These are phyloP conservation scores for Nannobrachium achirus DNA, from an alignment of 2,113 vertebrate species.

Conservation along the genomic window DNA sequence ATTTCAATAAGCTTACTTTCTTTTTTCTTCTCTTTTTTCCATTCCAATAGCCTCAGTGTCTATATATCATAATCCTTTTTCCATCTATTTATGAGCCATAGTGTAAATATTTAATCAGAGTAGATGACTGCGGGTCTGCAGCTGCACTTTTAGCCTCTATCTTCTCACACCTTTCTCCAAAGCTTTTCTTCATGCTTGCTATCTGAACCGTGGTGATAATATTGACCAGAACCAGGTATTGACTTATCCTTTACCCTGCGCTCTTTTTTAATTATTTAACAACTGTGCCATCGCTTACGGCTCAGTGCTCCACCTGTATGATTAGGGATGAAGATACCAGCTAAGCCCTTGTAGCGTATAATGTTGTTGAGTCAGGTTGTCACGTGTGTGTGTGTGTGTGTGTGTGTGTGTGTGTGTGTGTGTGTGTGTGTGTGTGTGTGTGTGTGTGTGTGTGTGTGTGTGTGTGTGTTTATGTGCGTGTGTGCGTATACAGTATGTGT, in stretches of 20 bases:
- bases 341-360: slow-evolving; percentile 50
- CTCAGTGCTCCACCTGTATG: slow-evolving; percentile 36
- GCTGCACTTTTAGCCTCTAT: slow-evolving; percentile 53
- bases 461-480: background rate
- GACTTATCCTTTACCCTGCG: slow-evolving; percentile 35
- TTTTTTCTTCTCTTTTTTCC: slow-evolving; percentile 14
- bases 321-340: slow-evolving; percentile 17
- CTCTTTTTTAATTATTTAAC: slow-evolving; percentile 56
- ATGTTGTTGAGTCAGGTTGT: slow-evolving; percentile 45
- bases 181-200: background rate
- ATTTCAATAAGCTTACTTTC: slow-evolving; percentile 19
- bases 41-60: slow-evolving; percentile 1
- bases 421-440: background rate
- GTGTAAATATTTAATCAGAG: slow-evolving; percentile 75
- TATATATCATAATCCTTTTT: slow-evolving; percentile 49
- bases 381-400: slow-evolving; percentile 37
- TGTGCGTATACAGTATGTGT: background rate
- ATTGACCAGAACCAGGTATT: slow-evolving; percentile 35
- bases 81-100: slow-evolving; percentile 60
- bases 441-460: background rate
- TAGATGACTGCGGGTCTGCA: slow-evolving; percentile 41
- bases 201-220: slow-evolving; percentile 19
- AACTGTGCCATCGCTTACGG: slow-evolving; percentile 16
- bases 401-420: slow-evolving; percentile 18
- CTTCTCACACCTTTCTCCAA: slow-evolving; percentile 43